Evolutionary conservation across 92 coral and sea anemone genomes (phyloP).

Genomic region (Parazoanthus darwini): DNA sequence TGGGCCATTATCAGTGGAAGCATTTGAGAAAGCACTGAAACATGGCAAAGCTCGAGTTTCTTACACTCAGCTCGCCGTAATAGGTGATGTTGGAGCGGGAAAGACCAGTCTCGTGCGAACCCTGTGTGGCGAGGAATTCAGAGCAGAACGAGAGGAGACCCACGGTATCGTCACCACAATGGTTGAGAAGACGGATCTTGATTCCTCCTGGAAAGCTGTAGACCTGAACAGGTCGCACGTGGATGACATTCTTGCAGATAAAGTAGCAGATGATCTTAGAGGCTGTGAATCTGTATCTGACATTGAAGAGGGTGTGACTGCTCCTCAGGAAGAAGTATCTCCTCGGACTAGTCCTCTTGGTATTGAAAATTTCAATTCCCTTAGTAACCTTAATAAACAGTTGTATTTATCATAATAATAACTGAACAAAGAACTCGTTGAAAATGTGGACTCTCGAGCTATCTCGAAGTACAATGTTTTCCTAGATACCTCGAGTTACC

Average conservation of each 20-base stretch:
- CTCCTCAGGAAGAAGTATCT: background rate
- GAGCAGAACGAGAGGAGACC: slow-evolving; percentile 56
- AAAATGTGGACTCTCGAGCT: too few relatives aligned
- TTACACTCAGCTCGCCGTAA: slow-evolving; percentile 57
- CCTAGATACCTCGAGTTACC: too few relatives aligned
- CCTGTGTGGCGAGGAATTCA: slow-evolving; percentile 59
- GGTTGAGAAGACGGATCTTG: slow-evolving; percentile 66
- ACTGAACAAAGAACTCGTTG: background rate
- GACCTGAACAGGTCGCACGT: slow-evolving; percentile 56
- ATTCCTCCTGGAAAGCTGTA: slow-evolving; percentile 62
- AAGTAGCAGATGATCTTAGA: slow-evolving; percentile 49
- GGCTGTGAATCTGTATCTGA: background rate
- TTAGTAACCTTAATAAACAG: background rate
- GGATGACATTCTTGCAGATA: slow-evolving; percentile 62
- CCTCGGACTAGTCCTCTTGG: background rate
- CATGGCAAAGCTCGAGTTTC: slow-evolving; percentile 64
- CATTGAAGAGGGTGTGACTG: background rate
- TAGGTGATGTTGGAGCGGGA: slow-evolving; percentile 78
- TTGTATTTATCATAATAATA: background rate
- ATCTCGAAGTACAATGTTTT: too few relatives aligned
- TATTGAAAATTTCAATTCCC: background rate
- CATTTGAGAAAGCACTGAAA: slow-evolving; percentile 57
- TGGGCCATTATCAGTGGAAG: slow-evolving; percentile 61
- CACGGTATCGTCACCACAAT: slow-evolving; percentile 71
- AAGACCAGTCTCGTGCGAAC: slow-evolving; percentile 72